A percentile compares a stretch with the other conserved stretches of the same genome.
These are phyloP conservation scores for Acrocephalus kingi DNA, from an alignment of 2,113 vertebrate genomes.

Conservation along the genomic window DNA sequence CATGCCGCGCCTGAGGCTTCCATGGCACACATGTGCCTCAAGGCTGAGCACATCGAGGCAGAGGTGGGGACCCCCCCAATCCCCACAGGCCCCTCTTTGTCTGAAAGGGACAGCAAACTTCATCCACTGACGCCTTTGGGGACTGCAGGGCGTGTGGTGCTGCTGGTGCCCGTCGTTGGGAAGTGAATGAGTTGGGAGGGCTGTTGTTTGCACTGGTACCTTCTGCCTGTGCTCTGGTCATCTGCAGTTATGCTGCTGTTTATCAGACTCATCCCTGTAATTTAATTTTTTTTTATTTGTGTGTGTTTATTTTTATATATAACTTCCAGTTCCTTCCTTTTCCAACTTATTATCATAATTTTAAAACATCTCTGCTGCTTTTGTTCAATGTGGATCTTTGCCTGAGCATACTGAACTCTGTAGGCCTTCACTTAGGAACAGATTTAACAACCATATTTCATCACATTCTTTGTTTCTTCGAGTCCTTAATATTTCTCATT, in stretches of 20 bases:
- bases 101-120: neutral
- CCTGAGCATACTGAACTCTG: neutral
- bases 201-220: conserved; percentile 59
- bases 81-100: neutral
- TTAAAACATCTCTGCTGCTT: conserved; percentile 22
- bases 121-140: neutral
- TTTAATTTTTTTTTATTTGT: conserved; percentile 21
- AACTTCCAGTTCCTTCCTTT: conserved; percentile 39
- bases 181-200: conserved; percentile 23
- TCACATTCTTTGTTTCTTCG: neutral
- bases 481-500: conserved; percentile 26
- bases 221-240: neutral
- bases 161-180: neutral
- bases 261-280: conserved; percentile 29
- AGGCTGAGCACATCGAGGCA: neutral
- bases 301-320: conserved; percentile 36
- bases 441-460: conserved; percentile 20
- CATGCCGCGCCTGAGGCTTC: neutral
- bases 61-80: accelerated
- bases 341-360: neutral
- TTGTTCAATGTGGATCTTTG: conserved; percentile 20
- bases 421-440: neutral
- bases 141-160: accelerated
- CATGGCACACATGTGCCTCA: neutral
- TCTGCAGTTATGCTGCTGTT: conserved; percentile 17